These are phyloP conservation scores for Girardinus metallicus DNA, from an alignment of 2,797 vertebrate genomes.

Conservation along the genomic window DNA sequence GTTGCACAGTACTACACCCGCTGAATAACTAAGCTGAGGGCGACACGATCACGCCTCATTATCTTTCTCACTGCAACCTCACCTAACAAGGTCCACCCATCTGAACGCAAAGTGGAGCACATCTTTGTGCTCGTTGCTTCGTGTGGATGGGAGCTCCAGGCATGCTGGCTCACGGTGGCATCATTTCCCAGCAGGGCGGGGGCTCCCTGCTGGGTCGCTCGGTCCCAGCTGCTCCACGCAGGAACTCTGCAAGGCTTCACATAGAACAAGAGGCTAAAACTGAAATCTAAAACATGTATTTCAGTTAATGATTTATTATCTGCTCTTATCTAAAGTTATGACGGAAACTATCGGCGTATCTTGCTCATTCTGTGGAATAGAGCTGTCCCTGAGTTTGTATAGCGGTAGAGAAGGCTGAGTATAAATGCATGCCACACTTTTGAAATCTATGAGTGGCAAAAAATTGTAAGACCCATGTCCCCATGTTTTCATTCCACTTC, in stretches of 20 bases:
- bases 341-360: neutral
- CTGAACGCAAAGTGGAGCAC: slow-evolving; percentile 44
- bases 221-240: slow-evolving; percentile 41
- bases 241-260: slow-evolving; percentile 23
- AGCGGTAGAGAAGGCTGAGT: neutral
- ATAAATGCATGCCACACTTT: neutral
- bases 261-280: slow-evolving; percentile 16
- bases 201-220: slow-evolving; percentile 30
- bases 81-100: slow-evolving; percentile 43
- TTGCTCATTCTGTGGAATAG: neutral
- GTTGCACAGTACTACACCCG: slow-evolving; percentile 36
- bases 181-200: slow-evolving; percentile 47
- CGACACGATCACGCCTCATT: slow-evolving; percentile 64
- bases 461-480: neutral
- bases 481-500: neutral
- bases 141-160: slow-evolving; percentile 47
- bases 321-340: neutral
- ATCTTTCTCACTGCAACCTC: slow-evolving; percentile 41
- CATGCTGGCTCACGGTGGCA: slow-evolving; percentile 44
- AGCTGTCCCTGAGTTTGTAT: neutral
- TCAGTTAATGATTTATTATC: neutral
- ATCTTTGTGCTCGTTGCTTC: slow-evolving; percentile 45
- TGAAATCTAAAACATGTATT: neutral
- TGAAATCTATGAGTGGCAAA: neutral
- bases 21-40: slow-evolving; percentile 64